Conservation (phyloP, 2,888 invertebrate genomes). For the Theretra japonica region DNA sequence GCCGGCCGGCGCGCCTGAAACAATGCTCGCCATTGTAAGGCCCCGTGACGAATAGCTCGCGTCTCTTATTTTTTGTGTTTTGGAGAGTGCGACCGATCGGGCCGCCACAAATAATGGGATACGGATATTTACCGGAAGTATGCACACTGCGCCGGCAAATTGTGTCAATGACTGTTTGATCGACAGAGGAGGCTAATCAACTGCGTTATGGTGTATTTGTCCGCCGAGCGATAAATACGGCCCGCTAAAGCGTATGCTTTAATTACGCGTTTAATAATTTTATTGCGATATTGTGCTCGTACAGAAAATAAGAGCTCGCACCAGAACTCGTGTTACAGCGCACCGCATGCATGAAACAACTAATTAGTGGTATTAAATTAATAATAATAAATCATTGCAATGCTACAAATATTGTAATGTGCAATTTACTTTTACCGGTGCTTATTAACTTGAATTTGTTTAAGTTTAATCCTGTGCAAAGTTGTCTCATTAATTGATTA, state of each 20-base stretch:
- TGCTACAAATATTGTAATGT: constrained; percentile 30
- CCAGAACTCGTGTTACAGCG: constrained; percentile 48
- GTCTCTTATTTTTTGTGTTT: constrained; percentile 79
- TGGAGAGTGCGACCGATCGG: constrained; percentile 73
- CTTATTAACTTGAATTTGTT: neutral
- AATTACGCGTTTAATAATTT: neutral
- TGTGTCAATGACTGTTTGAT: constrained; percentile 71
- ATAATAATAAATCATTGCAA: constrained; percentile 47
- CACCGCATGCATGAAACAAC: constrained; percentile 52
- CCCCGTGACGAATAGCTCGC: constrained; percentile 74
- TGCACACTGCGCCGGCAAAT: constrained; percentile 67
- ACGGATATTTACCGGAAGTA: constrained; percentile 77
- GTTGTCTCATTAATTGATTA: neutral
- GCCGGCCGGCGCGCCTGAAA: constrained; percentile 69
- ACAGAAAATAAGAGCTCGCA: constrained; percentile 42
- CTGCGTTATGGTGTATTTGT: constrained; percentile 41
- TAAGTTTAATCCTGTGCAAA: neutral
- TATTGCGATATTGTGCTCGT: neutral
- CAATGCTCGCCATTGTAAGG: constrained; percentile 74
- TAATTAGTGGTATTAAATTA: constrained; percentile 54
- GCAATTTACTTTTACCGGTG: constrained; percentile 1
- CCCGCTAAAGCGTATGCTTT: neutral
- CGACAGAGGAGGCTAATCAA: constrained; percentile 62
- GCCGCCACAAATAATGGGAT: constrained; percentile 72
- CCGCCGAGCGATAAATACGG: too few relatives aligned